Evolutionary conservation across 1,140 invertebrate genomes (phyloP).

Genomic region (Druon quercuslanigerum): DNA sequence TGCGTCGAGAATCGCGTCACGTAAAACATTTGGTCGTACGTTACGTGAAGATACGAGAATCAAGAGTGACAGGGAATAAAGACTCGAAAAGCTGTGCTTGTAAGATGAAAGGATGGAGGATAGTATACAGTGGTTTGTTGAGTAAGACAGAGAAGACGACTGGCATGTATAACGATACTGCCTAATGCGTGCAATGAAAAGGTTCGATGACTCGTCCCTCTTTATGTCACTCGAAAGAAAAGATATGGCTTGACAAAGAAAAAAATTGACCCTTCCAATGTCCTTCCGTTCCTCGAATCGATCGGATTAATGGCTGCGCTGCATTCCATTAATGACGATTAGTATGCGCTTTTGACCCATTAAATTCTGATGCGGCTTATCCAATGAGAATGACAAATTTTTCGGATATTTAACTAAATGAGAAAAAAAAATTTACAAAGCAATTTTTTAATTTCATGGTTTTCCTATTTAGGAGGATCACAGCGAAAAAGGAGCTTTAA

Average conservation of each 20-base stretch:
- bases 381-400: no score
- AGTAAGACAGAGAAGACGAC: background rate
- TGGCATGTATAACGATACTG: background rate
- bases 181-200: slow-evolving; percentile 24
- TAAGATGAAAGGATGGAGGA: background rate
- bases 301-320: slow-evolving; percentile 26
- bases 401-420: no score
- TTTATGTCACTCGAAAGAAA: slow-evolving; percentile 16
- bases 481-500: no score
- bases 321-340: slow-evolving; percentile 22
- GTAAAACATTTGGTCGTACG: slow-evolving; percentile 29
- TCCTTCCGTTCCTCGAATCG: slow-evolving; percentile 7
- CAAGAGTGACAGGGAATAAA: slow-evolving; percentile 30
- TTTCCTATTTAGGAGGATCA: no score
- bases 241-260: background rate
- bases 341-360: background rate
- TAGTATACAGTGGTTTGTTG: background rate
- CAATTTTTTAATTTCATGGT: no score
- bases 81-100: slow-evolving; percentile 21
- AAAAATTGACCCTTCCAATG: slow-evolving; percentile 5
- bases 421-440: no score
- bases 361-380: background rate
- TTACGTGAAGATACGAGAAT: slow-evolving; percentile 26
- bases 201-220: slow-evolving; percentile 21
- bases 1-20: slow-evolving; percentile 21